These are phyloP conservation scores for Pampusana beccarii DNA, from an alignment of 2,113 vertebrate genomes.

Conservation along the genomic window DNA sequence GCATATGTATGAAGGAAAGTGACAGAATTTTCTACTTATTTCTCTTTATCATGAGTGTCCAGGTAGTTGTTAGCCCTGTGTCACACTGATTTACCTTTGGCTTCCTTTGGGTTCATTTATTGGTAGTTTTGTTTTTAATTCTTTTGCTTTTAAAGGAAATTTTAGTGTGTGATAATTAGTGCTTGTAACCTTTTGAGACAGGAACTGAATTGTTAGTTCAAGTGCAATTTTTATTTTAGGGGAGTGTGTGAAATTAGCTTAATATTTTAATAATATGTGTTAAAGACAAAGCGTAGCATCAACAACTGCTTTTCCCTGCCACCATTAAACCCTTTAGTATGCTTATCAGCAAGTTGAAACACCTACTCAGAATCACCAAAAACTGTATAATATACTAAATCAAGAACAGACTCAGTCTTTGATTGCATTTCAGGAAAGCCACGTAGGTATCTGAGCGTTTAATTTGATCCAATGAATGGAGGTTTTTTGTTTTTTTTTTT, in stretches of 20 bases:
- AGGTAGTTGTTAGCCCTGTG: background rate
- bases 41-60: background rate
- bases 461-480: background rate
- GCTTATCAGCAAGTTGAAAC: conserved; percentile 1
- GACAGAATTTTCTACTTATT: background rate
- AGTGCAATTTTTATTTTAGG: background rate
- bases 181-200: background rate
- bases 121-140: background rate
- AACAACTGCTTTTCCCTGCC: background rate
- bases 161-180: background rate
- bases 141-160: background rate
- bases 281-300: background rate
- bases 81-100: background rate
- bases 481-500: background rate
- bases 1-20: background rate
- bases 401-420: background rate
- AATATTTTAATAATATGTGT: background rate
- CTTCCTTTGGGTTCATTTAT: background rate
- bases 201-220: background rate
- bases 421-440: background rate
- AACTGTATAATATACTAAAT: background rate
- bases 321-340: background rate
- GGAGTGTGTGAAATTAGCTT: background rate
- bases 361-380: background rate
- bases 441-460: background rate